Percentiles rank a stretch among this genome's conserved stretches.
phyloP scores from a whole-genome alignment of 2,113 vertebrate species.

The Chaetodon auriga region DNA sequence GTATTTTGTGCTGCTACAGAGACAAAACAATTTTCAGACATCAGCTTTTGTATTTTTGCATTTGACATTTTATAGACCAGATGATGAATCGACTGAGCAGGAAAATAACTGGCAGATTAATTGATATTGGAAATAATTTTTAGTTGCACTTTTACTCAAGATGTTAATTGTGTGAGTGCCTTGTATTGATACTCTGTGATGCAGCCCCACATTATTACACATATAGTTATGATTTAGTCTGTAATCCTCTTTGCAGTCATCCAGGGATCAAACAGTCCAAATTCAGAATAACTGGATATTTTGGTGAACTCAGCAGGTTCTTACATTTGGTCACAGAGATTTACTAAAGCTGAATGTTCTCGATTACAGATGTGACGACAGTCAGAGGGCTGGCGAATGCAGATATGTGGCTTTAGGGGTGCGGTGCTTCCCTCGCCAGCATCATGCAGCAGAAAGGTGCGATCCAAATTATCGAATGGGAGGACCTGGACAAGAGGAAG shows the following conservation, averaged over 20 bases:
- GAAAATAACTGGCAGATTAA: background rate
- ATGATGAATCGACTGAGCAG: background rate
- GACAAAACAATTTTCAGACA: background rate
- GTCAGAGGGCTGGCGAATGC: background rate
- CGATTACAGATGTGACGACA: slow-evolving; percentile 52
- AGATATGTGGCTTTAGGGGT: slow-evolving; percentile 54
- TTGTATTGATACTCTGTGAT: background rate
- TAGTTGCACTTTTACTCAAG: background rate
- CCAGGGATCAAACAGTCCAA: too few relatives aligned
- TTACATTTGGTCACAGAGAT: background rate
- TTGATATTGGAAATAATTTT: background rate
- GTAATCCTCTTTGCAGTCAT: background rate
- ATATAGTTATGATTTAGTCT: background rate
- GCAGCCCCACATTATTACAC: too few relatives aligned
- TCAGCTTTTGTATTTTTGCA: background rate
- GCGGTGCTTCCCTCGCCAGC: slow-evolving; percentile 27
- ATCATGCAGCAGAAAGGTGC: slow-evolving; percentile 88
- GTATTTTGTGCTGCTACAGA: background rate
- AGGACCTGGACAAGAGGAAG: slow-evolving; percentile 97
- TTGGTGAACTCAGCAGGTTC: background rate
- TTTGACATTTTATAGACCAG: background rate
- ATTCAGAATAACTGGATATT: background rate
- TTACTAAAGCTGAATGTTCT: background rate
- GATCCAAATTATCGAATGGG: slow-evolving; percentile 98
- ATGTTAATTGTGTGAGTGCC: too few relatives aligned